phyloP scores from a whole-genome alignment of 2,113 vertebrate genomes.

The Neomonachus schauinslandi region DNA sequence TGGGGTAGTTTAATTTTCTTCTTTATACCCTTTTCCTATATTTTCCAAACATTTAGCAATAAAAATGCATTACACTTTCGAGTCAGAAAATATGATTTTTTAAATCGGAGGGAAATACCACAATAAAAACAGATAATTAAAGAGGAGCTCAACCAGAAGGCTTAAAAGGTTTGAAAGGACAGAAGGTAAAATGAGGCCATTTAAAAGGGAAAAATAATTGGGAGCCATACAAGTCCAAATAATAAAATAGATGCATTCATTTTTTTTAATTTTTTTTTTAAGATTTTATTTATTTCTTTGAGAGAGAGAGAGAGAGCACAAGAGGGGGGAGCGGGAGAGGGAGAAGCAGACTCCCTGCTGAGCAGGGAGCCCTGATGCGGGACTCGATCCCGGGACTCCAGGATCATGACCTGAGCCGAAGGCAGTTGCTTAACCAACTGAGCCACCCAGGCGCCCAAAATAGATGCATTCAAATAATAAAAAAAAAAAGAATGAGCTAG shows the following conservation, averaged over 20 bases:
- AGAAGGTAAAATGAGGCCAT: background rate
- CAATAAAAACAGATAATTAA: slow-evolving; percentile 51
- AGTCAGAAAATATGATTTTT: slow-evolving; percentile 36
- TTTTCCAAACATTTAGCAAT: slow-evolving; percentile 52
- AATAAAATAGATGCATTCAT: background rate
- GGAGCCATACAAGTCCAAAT: background rate
- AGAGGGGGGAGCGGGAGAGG: no score
- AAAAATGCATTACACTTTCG: background rate
- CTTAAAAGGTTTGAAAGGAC: background rate
- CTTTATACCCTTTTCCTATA: slow-evolving; percentile 29
- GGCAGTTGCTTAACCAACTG: no score
- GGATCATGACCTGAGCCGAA: no score
- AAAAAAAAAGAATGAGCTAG: background rate
- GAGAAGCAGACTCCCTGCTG: no score
- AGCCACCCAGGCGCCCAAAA: background rate
- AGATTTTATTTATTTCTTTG: no score
- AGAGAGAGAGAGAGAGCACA: no score
- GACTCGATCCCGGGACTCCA: no score
- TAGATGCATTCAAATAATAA: background rate
- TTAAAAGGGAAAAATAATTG: background rate
- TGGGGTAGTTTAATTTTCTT: slow-evolving; percentile 50
- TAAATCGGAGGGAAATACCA: slow-evolving; percentile 22
- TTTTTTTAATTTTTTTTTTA: no score
- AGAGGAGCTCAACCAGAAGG: background rate
- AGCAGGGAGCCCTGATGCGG: no score